A percentile compares a stretch with the other conserved stretches of the same genome.
Evolutionary conservation across 2,888 invertebrate genomes (phyloP).

Genomic region (Eudasyphora cyanicolor): DNA sequence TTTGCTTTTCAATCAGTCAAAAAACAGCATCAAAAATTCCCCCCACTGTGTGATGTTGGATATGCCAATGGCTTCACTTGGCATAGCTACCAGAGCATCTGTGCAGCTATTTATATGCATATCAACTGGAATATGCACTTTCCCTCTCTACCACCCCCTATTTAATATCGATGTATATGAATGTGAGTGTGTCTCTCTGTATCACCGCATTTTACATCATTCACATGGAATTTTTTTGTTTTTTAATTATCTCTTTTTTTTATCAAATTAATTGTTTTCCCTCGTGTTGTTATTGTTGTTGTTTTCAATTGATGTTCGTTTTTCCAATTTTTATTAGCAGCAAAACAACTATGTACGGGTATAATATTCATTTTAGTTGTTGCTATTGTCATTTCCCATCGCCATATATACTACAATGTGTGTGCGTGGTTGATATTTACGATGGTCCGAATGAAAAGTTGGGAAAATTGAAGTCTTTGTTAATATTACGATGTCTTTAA

Average conservation of each 20-base stretch:
- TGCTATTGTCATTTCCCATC: neutral
- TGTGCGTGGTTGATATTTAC: neutral
- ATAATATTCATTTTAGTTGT: neutral
- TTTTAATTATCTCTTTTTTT: constrained; percentile 29
- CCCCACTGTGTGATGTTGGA: too few species aligned
- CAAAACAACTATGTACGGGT: neutral
- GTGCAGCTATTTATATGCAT: constrained; percentile 15
- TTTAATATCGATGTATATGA: too few species aligned
- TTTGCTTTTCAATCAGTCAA: too few species aligned
- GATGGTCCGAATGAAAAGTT: too few species aligned
- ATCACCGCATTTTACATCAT: neutral
- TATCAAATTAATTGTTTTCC: constrained; percentile 31
- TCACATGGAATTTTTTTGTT: neutral
- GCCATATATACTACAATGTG: neutral
- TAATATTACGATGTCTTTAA: too few species aligned
- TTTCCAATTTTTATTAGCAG: neutral
- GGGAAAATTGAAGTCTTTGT: too few species aligned
- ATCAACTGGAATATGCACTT: neutral
- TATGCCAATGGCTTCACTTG: neutral
- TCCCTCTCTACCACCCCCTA: neutral
- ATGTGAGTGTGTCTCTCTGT: too few species aligned
- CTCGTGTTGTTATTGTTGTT: neutral
- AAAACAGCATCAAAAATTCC: too few species aligned
- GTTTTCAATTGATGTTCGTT: constrained; percentile 27
- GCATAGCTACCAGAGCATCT: constrained; percentile 4